Conservation (phyloP, 2,888 invertebrate species). For the Ophion ellenae region DNA sequence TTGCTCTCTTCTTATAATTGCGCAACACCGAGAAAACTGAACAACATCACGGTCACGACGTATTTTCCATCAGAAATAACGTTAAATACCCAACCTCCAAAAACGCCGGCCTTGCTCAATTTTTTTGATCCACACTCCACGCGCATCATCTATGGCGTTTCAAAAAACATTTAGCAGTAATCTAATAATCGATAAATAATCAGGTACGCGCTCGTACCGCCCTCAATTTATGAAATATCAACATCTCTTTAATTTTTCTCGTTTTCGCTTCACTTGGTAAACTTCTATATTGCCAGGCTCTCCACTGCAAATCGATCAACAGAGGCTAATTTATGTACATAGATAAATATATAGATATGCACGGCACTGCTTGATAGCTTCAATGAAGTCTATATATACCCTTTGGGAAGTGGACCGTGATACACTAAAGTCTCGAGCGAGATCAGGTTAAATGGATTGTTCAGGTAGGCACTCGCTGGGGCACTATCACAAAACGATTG, state of each 20-base stretch:
- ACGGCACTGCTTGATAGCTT: slow-evolving; percentile 1
- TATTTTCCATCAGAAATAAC: not conserved
- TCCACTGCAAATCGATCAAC: not conserved
- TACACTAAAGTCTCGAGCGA: slow-evolving; percentile 37
- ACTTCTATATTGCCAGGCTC: not conserved
- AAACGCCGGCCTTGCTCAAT: not conserved
- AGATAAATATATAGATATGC: not conserved
- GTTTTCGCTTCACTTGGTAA: not conserved
- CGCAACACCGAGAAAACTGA: not conserved
- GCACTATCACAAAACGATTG: slow-evolving; percentile 43
- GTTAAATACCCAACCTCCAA: not conserved
- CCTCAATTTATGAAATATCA: not conserved
- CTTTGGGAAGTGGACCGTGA: slow-evolving; percentile 37
- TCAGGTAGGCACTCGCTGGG: slow-evolving; percentile 36
- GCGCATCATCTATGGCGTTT: not conserved
- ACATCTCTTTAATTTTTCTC: not conserved
- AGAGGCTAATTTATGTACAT: not conserved
- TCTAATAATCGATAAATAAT: not conserved
- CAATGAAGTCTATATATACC: slow-evolving; percentile 6
- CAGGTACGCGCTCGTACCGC: not conserved
- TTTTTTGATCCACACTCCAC: not conserved
- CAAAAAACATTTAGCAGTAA: not conserved
- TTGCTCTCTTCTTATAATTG: not conserved
- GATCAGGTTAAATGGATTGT: slow-evolving; percentile 45
- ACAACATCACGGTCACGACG: not conserved